Base-by-base conservation (phyloP, 2,797 vertebrate genomes). In the Diceros bicornis region DNA sequence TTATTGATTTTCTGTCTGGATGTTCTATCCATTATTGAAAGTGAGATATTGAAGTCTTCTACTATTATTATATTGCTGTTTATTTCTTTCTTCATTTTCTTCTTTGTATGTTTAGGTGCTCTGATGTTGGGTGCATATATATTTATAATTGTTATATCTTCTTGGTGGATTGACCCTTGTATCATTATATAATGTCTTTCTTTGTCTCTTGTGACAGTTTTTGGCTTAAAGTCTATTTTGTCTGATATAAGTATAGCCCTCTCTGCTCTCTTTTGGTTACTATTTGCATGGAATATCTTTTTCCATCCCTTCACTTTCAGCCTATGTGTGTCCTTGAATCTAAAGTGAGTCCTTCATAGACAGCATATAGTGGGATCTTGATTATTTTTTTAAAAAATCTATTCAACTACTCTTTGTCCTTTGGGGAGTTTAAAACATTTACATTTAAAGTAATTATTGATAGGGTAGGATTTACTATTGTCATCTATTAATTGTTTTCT, bases 61-160 rank as follows among this genome's bases (percentile, higher is more conserved):
- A 29, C 50, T 52, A 52, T 78, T 95, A 47, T 21, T 75, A 6
- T 57, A 14, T 34, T 66, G 13, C 25, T 59, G 4, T 64, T 27
- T 91, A 4, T 68, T 88, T 88, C 50, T 83, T 34, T 50, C 55
- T 61, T 85, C 41, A n/a, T 11, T 83, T 92, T 74, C 92, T 95
- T 18, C 50, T 44, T 74, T 82, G 57, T 55, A 66, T 50, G 27
- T 57, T 92, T 92, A 64, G 34, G 64, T 78, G 32, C 52, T 93
- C 50, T 69, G 37, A 29, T 86, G 9, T 93, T 92, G 34, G 27
- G 25, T 37, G n/a, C 44, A 37, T 92, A 72, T 55, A 61, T 47
- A 47, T 47, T 47, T 47, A 47, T 47, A 47, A 47, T 71, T 91
- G 23, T 10, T 47, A 32, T 12, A 37, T 55, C n/a, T 18, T 82